These are phyloP conservation scores for Cryptomyrus ogoouensis DNA, from an alignment of 2,113 vertebrate species.

Conservation along the genomic window DNA sequence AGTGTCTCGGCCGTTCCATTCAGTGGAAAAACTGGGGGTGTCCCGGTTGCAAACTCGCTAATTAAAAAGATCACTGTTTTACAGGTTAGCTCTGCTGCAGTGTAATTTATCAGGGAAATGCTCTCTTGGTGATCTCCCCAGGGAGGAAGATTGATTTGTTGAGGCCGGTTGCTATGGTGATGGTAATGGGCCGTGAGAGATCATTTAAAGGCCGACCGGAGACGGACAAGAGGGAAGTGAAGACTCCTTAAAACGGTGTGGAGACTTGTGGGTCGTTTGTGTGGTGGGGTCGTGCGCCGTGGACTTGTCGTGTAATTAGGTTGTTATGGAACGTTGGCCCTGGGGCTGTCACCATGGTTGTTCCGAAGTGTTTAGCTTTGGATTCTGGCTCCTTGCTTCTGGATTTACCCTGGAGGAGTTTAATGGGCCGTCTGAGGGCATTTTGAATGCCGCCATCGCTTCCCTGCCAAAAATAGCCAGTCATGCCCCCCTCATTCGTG, in stretches of 20 bases:
- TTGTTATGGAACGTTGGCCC: neutral
- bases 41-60: neutral
- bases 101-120: slow-evolving; percentile 23
- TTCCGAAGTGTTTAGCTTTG: neutral
- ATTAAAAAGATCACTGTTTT: slow-evolving; percentile 19
- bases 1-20: neutral
- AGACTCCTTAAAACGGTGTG: neutral
- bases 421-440: neutral
- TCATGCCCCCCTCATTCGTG: neutral
- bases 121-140: neutral
- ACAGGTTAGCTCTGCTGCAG: neutral
- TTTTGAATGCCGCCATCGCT: neutral
- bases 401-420: neutral
- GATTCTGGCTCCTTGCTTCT: neutral
- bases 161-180: slow-evolving; percentile 11
- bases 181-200: neutral
- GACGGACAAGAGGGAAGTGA: neutral
- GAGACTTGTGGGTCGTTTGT: neutral
- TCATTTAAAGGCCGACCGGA: slow-evolving; percentile 14
- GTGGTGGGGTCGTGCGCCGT: too few species aligned
- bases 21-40: neutral
- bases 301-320: neutral
- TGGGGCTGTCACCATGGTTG: neutral
- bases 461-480: neutral
- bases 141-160: slow-evolving; percentile 11